A percentile compares a stretch with the other conserved stretches of the same genome.
phyloP scores from a whole-genome alignment of 2,797 vertebrate genomes.

The Mastacembelus armatus region DNA sequence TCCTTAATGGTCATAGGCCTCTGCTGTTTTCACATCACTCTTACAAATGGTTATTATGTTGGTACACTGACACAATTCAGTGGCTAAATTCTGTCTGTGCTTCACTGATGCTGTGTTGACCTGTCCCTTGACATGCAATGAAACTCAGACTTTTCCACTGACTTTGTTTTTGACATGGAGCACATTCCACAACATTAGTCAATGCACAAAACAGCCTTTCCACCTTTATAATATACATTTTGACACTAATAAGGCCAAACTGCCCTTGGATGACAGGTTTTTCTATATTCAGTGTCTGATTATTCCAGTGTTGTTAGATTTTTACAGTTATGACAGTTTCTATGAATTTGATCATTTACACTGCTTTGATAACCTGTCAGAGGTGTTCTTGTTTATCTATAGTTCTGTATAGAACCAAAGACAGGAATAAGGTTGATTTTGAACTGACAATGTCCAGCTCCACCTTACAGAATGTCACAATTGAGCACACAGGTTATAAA shows the following conservation, averaged over 20 bases:
- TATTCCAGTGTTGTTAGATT: neutral
- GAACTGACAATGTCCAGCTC: too few relatives aligned
- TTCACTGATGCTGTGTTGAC: conserved; percentile 31
- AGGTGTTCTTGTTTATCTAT: too few relatives aligned
- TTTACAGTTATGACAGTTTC: neutral
- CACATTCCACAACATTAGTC: conserved; percentile 34
- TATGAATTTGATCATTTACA: too few relatives aligned
- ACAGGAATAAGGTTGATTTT: too few relatives aligned
- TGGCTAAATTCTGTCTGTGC: conserved; percentile 27
- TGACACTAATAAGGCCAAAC: conserved; percentile 10
- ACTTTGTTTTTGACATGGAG: conserved; percentile 10
- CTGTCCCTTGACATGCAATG: conserved; percentile 42
- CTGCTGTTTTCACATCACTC: conserved; percentile 21
- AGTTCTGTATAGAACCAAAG: too few relatives aligned
- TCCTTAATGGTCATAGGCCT: conserved; percentile 7
- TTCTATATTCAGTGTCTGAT: too few relatives aligned
- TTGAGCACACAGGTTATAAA: too few relatives aligned
- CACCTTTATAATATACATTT: conserved; percentile 1
- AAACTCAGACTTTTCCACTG: conserved; percentile 14
- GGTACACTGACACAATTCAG: conserved; percentile 44
- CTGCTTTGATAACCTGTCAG: too few relatives aligned
- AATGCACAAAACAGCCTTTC: conserved; percentile 4
- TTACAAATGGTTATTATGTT: conserved; percentile 35
- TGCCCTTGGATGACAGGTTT: neutral
- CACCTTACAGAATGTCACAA: too few relatives aligned